Evolutionary conservation across 2,113 vertebrate genomes (phyloP), one percentile per base, ranked within the genome.

Genomic region (Thunnus maccoyii): DNA sequence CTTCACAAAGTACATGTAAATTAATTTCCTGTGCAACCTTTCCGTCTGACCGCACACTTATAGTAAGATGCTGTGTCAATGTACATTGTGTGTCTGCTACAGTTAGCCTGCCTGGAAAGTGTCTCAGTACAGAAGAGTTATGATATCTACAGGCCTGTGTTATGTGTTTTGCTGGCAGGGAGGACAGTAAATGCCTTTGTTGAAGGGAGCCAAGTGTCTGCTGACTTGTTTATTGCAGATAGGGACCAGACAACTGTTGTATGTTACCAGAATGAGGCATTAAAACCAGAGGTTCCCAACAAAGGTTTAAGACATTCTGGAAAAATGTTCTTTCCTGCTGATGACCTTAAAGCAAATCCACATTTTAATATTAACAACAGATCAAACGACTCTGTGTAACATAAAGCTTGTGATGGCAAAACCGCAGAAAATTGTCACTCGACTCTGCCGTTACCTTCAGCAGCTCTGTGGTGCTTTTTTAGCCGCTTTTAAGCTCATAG

Each of bases 201-300:
- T 68, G 36, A 67, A 36, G 44, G 57, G 17, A 56, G 32, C 14
- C 13, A 10, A 74, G 32, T 14, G 30, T 54, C 58, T 73, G 71
- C 72, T 76, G 63, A 67, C 61, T 47, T 47, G 61, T 58, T 76
- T 58, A 36, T 15, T 58, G 74, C 18, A 20, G n/a, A 58, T 50
- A 20, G 13, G 10, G 14, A 66, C 25, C 25, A 58, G 16, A 32
- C 41, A 48, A 36, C 25, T 46, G 50, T 10, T 22, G 27, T 10
- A 41, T 41, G n/a, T 16, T 30, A 4, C 10, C 63, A 27, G 44
- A 41, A 41, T 41, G 36, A 41, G 7, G 18, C 44, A 50, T 17
- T 48, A 36, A 57, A 32, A 25, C 5, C 64, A 27, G 15, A 58
- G 5, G 25, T 58, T 50, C 36, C 12, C 41, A 55, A 51, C 4